Evolutionary conservation across 2,888 invertebrate genomes (phyloP).

Genomic region (Noctua janthina): DNA sequence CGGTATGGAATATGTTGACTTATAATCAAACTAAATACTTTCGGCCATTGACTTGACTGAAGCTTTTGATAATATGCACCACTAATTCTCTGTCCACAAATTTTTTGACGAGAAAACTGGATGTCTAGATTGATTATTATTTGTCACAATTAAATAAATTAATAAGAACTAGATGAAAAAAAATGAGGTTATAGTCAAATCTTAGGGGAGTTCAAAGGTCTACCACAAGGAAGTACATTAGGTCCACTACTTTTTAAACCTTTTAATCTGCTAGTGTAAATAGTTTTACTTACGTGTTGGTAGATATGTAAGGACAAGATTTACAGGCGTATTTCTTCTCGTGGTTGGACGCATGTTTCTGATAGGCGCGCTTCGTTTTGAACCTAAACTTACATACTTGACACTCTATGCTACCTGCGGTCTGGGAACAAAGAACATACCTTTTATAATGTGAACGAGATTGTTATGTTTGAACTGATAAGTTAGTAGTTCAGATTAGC

Average conservation of each 20-base stretch:
- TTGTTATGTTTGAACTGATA: neutral
- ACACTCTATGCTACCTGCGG: conserved; percentile 82
- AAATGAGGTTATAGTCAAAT: neutral
- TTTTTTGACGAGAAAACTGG: neutral
- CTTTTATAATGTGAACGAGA: neutral
- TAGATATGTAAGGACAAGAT: conserved; percentile 83
- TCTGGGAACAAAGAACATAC: conserved; percentile 68
- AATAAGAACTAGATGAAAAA: neutral
- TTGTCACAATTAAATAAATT: neutral
- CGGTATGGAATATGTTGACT: neutral
- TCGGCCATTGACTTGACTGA: neutral
- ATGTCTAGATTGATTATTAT: neutral
- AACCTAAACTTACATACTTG: conserved; percentile 84
- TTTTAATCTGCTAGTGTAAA: neutral
- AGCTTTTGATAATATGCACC: conserved; percentile 22
- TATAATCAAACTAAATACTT: neutral
- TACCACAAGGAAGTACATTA: conserved; percentile 25
- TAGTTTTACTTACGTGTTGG: conserved; percentile 79
- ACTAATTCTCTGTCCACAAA: neutral
- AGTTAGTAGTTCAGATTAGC: neutral
- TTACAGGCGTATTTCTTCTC: conserved; percentile 86
- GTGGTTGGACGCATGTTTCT: conserved; percentile 84
- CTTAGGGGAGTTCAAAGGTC: neutral
- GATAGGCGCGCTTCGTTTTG: conserved; percentile 80
- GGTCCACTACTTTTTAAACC: neutral